phyloP scores from a whole-genome alignment of 2,888 invertebrate species.

The Cephus sareptanus region DNA sequence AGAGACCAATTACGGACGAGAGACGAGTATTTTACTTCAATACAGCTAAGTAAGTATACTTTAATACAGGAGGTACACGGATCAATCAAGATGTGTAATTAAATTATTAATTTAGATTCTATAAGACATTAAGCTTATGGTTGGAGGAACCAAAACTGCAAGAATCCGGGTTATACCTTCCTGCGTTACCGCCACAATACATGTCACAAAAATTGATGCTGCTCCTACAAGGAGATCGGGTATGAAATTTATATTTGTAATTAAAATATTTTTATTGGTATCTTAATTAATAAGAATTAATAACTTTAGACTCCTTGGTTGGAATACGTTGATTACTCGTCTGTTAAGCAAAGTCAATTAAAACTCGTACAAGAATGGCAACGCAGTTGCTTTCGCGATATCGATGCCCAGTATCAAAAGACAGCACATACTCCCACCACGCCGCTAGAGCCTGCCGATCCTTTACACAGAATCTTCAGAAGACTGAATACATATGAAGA shows the following conservation, averaged over 20 bases:
- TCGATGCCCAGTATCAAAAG: conserved; percentile 49
- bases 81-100: not conserved
- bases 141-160: conserved; percentile 82
- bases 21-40: conserved; percentile 59
- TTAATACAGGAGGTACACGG: not conserved
- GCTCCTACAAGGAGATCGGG: conserved; percentile 72
- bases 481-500: conserved; percentile 75
- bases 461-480: conserved; percentile 70
- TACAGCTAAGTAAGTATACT: conserved; percentile 50
- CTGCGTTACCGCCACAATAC: conserved; percentile 80
- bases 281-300: conserved; percentile 4
- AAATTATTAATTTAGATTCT: conserved; percentile 65
- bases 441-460: conserved; percentile 58
- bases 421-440: conserved; percentile 39
- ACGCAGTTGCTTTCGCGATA: conserved; percentile 67
- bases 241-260: conserved; percentile 46
- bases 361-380: conserved; percentile 70
- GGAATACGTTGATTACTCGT: conserved; percentile 73
- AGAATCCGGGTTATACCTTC: conserved; percentile 74
- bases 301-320: conserved; percentile 72
- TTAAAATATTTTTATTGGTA: not conserved
- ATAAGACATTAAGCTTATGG: conserved; percentile 78
- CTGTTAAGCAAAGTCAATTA: conserved; percentile 69
- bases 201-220: conserved; percentile 73
- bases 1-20: conserved; percentile 57